These are phyloP conservation scores for Aldabrachelys gigantea DNA, from an alignment of 2,113 vertebrate genomes.

Conservation along the genomic window DNA sequence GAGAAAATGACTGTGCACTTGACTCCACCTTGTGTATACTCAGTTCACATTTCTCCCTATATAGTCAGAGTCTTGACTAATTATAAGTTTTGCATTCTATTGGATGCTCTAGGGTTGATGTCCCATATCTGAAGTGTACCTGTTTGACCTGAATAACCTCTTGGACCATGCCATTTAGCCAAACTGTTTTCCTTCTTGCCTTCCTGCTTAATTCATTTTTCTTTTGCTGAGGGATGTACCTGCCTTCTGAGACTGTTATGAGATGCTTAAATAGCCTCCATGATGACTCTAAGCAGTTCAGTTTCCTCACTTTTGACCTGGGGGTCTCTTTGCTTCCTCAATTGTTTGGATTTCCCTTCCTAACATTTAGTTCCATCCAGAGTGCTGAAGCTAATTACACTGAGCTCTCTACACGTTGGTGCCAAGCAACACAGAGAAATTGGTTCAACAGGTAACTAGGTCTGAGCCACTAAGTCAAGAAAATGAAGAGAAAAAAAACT, in stretches of 20 bases:
- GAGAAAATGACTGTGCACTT: background rate
- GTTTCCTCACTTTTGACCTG: background rate
- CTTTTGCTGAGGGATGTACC: rapidly evolving
- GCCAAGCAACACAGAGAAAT: background rate
- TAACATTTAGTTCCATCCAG: background rate
- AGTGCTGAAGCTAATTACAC: background rate
- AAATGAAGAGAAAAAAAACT: background rate
- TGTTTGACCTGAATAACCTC: background rate
- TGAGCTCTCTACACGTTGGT: background rate
- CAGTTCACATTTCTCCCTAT: background rate
- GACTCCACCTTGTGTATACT: background rate
- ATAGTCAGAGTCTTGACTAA: background rate
- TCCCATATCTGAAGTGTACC: background rate
- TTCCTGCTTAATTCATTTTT: background rate
- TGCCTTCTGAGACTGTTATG: background rate
- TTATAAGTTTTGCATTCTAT: background rate
- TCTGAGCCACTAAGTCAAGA: background rate
- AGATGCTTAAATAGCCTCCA: background rate
- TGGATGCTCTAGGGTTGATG: background rate
- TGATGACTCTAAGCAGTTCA: background rate
- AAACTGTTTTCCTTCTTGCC: background rate
- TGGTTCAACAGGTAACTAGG: background rate
- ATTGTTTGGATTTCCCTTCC: background rate
- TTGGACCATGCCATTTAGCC: background rate
- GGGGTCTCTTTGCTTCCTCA: background rate